These are phyloP conservation scores for Stenotaenia linearis DNA, from an alignment of 2,888 invertebrate genomes.

Conservation along the genomic window DNA sequence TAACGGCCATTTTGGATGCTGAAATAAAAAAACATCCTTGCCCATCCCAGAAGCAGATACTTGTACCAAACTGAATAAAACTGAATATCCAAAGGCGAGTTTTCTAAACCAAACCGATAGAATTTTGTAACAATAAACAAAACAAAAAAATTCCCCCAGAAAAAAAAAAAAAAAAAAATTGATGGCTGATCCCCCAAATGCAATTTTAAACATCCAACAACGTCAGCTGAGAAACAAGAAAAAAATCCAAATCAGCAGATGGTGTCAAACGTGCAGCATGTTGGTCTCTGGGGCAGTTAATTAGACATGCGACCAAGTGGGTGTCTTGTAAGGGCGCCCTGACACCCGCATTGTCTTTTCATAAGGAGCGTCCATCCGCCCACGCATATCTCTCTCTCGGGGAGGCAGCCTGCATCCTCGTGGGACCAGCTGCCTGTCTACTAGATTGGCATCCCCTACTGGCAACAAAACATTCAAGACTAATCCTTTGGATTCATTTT, in stretches of 20 bases:
- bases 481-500: conserved; percentile 13
- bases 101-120: too few species aligned
- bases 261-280: background rate
- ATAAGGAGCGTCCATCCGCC: conserved; percentile 23
- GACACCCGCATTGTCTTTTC: conserved; percentile 26
- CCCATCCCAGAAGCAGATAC: too few species aligned
- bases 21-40: too few species aligned
- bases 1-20: too few species aligned
- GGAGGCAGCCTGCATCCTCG: conserved; percentile 11
- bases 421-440: conserved; percentile 13
- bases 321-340: conserved; percentile 17
- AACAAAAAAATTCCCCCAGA: too few species aligned
- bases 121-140: too few species aligned
- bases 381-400: conserved; percentile 24
- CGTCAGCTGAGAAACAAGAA: background rate
- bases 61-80: too few species aligned
- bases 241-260: background rate
- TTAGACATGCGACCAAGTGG: conserved; percentile 23
- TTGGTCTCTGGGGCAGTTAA: conserved; percentile 21
- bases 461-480: background rate
- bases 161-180: background rate
- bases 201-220: conserved; percentile 6
- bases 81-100: too few species aligned
- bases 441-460: conserved; percentile 8
- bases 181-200: background rate